Percentiles rank a stretch among this genome's conserved stretches.
Evolutionary conservation across 2,797 vertebrate genomes (phyloP).

Genomic region (Neomorphus geoffroyi): DNA sequence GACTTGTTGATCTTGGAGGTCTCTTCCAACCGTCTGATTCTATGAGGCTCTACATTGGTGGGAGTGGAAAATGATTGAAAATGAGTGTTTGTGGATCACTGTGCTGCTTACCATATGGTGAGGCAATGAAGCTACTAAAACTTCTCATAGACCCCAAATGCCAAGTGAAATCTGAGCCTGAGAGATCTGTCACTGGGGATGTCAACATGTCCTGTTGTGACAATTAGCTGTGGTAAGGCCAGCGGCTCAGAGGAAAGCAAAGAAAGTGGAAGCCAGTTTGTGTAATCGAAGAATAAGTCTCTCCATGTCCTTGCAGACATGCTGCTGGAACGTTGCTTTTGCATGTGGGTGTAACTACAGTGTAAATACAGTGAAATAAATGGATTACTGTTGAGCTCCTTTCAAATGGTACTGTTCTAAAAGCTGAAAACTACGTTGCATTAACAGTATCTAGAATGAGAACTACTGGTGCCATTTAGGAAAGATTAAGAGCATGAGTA

Average conservation of each 20-base stretch:
- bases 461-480: neutral
- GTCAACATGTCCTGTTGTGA: neutral
- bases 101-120: neutral
- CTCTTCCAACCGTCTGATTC: no score
- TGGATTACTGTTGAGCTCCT: accelerated
- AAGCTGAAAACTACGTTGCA: neutral
- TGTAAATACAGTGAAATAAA: neutral
- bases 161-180: neutral
- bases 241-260: neutral
- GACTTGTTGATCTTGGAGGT: no score
- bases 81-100: neutral
- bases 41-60: no score
- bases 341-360: neutral
- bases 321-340: neutral
- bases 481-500: neutral
- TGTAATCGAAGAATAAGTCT: neutral
- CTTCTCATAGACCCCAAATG: neutral
- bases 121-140: neutral
- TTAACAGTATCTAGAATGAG: neutral
- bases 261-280: neutral
- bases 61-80: neutral
- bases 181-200: neutral
- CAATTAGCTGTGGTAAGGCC: neutral
- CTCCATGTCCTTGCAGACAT: neutral
- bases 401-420: neutral